Base-by-base conservation (phyloP, 2,888 invertebrate species). In the Schizotus pectinicornis region DNA sequence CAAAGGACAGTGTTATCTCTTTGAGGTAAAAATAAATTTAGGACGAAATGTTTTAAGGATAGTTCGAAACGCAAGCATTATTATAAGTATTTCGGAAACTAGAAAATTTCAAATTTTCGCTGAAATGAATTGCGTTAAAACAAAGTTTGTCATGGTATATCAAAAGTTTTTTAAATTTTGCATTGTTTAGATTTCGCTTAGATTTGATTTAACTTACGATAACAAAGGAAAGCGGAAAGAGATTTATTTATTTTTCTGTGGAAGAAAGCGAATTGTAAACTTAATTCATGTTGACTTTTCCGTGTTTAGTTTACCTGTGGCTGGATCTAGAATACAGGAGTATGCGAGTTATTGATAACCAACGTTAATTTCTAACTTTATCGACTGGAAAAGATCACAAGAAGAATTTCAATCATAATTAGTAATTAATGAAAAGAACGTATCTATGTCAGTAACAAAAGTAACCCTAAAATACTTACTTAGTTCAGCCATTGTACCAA, bases 381-480 rank as follows among this genome's bases (percentile, higher is more conserved):
- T 64, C 63, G 59, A 58, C 59, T 57, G 58, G 45, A 52, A 36
- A 57, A 62, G 51, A 43, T 56, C 56, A 48, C 60, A 59, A 59
- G 57, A 61, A 56, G 47, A 64, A 60, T 64, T 64, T 62, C 56
- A 56, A 52, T 62, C 62, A 61, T 63, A 64, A 64, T 65, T 64
- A 59, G 56, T 59, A 57, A 64, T 64, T 61, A 48, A 41, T 52
- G 38, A 53, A 47, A 48, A 43, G 46, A 52, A 52, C 52, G 47
- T 47, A 55, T 47, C 47, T 48, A 39, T 11, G 54, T 55, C 54
- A 39, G 35, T 53, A 47, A 48, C 53, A 58, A 58, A 54, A 48
- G 41, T 38, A 36, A 43, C 37, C 42, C 32, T 47, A 56, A 56
- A 56, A 51, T 34, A 45, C 47, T 50, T 45, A 41, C 52, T n/a